A percentile compares a stretch with the other conserved stretches of the same genome.
phyloP scores from a whole-genome alignment of 2,113 vertebrate genomes.

The Pitta sordida region DNA sequence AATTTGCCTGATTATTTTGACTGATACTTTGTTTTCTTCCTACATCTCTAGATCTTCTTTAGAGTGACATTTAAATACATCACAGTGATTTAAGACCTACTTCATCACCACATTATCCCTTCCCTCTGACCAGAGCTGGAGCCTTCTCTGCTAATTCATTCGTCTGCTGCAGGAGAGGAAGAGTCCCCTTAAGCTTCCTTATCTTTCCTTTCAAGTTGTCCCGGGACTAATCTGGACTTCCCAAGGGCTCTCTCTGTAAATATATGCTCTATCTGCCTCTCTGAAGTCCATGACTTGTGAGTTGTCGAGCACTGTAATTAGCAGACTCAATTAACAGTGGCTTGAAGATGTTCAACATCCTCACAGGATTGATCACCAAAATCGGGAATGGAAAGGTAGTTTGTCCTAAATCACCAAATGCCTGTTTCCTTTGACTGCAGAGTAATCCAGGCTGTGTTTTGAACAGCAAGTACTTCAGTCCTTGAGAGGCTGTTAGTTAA shows the following conservation, averaged over 20 bases:
- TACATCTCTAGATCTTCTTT: not conserved
- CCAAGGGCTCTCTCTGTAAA: not conserved
- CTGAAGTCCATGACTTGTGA: not conserved
- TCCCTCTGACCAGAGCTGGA: slow-evolving; percentile 50
- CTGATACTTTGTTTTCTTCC: not conserved
- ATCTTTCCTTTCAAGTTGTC: slow-evolving; percentile 50
- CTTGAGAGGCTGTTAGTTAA: not conserved
- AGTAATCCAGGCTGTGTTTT: not conserved
- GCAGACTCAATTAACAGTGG: not conserved
- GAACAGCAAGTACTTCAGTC: not conserved
- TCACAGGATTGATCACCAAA: not conserved
- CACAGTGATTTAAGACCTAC: slow-evolving; percentile 49
- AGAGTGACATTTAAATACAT: slow-evolving; percentile 5
- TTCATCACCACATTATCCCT: slow-evolving; percentile 42
- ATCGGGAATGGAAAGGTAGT: not conserved
- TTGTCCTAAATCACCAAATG: not conserved
- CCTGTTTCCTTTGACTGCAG: not conserved
- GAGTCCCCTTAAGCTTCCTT: slow-evolving; percentile 47
- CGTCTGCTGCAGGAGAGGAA: slow-evolving; percentile 5
- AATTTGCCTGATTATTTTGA: not conserved
- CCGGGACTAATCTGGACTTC: not conserved
- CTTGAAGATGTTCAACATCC: not conserved
- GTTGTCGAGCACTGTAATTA: not conserved
- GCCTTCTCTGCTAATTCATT: slow-evolving; percentile 39
- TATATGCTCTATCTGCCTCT: not conserved